Percentiles rank a stretch among this genome's conserved stretches.
phyloP scores from a whole-genome alignment of 2,888 invertebrate genomes.

The Ochropleura plecta region DNA sequence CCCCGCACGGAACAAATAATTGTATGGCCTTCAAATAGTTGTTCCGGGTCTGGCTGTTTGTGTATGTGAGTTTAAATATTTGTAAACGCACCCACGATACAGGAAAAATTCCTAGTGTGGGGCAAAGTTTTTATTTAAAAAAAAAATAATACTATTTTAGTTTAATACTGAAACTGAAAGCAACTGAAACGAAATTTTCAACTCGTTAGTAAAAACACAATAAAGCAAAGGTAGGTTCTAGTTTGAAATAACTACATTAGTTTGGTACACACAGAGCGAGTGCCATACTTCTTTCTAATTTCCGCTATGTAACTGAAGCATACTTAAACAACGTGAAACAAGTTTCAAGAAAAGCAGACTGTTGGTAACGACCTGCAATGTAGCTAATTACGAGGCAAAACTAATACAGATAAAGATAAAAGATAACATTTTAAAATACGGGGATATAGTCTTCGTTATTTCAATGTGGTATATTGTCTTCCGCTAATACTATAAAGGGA shows the following conservation, averaged over 20 bases:
- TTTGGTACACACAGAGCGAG: not conserved
- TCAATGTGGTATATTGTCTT: not conserved
- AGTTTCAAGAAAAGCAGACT: not conserved
- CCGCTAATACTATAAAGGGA: not conserved
- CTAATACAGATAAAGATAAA: not conserved
- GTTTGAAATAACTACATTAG: not conserved
- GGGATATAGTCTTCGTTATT: not conserved
- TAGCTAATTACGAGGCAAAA: not conserved
- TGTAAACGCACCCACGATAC: too few species aligned
- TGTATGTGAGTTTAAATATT: too few species aligned
- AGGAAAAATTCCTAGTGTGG: not conserved
- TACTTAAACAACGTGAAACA: constrained; percentile 7
- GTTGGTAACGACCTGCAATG: not conserved
- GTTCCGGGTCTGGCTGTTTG: too few species aligned
- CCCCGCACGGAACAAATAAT: too few species aligned
- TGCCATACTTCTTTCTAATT: not conserved
- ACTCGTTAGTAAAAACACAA: not conserved
- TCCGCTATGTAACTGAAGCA: not conserved
- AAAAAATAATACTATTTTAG: not conserved
- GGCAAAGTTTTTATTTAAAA: not conserved
- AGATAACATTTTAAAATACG: not conserved
- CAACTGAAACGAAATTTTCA: not conserved
- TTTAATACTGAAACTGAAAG: not conserved
- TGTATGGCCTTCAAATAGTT: too few species aligned
- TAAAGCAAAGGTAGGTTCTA: not conserved